Conservation (phyloP, 37 sponge, comb jelly and placozoan genomes). For the Bolinopsis microptera region DNA sequence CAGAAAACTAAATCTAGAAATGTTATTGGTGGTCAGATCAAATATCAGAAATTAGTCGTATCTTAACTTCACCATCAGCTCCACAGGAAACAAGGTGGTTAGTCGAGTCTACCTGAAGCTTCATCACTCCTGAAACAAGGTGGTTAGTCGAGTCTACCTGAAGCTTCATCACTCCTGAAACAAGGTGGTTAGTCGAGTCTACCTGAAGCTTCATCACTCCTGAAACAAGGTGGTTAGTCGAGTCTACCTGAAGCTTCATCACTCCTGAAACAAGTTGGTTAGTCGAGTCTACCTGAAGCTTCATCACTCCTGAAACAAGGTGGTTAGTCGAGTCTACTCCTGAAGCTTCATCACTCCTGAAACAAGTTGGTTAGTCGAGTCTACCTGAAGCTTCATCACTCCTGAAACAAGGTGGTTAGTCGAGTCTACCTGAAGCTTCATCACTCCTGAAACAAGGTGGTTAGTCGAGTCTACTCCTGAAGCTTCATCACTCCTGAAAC, state of each 20-base stretch:
- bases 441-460: conserved; percentile 42
- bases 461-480: too few species aligned
- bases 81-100: conserved; percentile 48
- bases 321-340: too few species aligned
- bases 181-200: neutral
- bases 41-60: conserved; percentile 11
- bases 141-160: conserved; percentile 18
- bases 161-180: conserved; percentile 43
- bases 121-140: conserved; percentile 54
- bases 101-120: conserved; percentile 36
- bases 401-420: conserved; percentile 19
- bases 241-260: conserved; percentile 38
- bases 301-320: conserved; percentile 52
- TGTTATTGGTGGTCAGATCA: too few species aligned
- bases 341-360: too few species aligned
- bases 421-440: conserved; percentile 39
- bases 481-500: too few species aligned
- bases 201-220: conserved; percentile 49
- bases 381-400: conserved; percentile 39
- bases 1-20: too few species aligned
- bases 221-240: neutral
- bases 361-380: neutral
- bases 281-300: conserved; percentile 18
- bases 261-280: conserved; percentile 11
- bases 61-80: conserved; percentile 56